These are phyloP conservation scores for Agonopterix arenella DNA, from an alignment of 2,888 invertebrate genomes.

Conservation along the genomic window DNA sequence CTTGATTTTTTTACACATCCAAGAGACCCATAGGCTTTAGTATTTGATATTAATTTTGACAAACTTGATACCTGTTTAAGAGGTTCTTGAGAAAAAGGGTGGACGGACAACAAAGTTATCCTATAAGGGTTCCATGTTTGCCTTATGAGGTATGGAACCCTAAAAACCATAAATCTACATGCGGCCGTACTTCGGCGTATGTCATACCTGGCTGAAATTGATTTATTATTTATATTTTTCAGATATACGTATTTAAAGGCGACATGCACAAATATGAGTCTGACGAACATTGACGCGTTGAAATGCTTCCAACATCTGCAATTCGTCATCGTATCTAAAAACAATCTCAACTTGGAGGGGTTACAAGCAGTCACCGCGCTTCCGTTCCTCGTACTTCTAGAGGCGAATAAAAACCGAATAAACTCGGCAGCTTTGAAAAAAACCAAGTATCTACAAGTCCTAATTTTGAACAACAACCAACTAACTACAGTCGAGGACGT, in stretches of 20 bases:
- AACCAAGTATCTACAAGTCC: slow-evolving; percentile 78
- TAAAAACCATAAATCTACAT: too few relatives aligned
- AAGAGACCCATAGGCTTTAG: too few relatives aligned
- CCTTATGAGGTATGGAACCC: too few relatives aligned
- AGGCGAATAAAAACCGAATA: slow-evolving; percentile 74
- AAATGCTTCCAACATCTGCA: slow-evolving; percentile 71
- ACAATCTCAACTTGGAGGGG: slow-evolving; percentile 59
- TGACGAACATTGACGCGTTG: slow-evolving; percentile 73
- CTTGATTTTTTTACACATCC: too few relatives aligned
- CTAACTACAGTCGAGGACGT: slow-evolving; percentile 69
- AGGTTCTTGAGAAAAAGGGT: too few relatives aligned
- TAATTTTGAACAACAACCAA: slow-evolving; percentile 73
- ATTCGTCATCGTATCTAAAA: slow-evolving; percentile 76
- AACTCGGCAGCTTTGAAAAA: slow-evolving; percentile 61
- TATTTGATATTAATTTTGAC: too few relatives aligned
- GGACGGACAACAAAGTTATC: too few relatives aligned
- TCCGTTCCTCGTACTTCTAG: slow-evolving; percentile 73
- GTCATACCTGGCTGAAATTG: too few relatives aligned
- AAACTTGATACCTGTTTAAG: too few relatives aligned
- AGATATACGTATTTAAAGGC: slow-evolving; percentile 79
- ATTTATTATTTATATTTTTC: slow-evolving; percentile 11
- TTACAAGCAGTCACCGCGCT: slow-evolving; percentile 67
- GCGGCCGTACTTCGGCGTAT: too few relatives aligned
- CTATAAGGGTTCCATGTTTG: too few relatives aligned
- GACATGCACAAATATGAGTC: slow-evolving; percentile 55